Evolutionary conservation across 2,113 vertebrate species (phyloP).

Genomic region (Archocentrus centrarchus): DNA sequence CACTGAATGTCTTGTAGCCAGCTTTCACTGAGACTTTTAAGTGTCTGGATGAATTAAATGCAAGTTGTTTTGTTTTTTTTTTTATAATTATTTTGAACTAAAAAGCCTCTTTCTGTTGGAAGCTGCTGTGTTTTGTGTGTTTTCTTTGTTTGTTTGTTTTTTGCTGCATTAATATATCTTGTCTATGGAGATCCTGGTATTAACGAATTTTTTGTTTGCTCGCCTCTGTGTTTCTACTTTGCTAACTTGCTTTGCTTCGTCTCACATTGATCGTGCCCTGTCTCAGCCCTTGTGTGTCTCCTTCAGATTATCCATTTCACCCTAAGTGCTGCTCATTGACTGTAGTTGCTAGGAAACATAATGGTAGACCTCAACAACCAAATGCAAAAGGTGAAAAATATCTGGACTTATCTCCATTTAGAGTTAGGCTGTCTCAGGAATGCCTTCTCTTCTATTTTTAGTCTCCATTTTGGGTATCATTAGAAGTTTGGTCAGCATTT

Average conservation of each 20-base stretch:
- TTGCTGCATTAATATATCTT: background rate
- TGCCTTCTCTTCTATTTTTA: background rate
- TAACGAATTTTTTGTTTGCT: slow-evolving; percentile 20
- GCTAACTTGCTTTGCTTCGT: slow-evolving; percentile 70
- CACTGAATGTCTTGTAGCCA: background rate
- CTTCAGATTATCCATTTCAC: slow-evolving; percentile 29
- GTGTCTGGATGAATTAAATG: background rate
- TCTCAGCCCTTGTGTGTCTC: slow-evolving; percentile 27
- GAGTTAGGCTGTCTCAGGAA: slow-evolving; percentile 1
- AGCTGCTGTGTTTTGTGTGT: background rate
- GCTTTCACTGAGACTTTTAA: background rate
- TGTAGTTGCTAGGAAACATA: slow-evolving; percentile 48
- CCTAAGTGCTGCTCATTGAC: slow-evolving; percentile 21
- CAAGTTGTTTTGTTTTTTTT: too few relatives aligned
- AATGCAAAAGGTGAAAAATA: background rate
- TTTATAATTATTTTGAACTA: too few relatives aligned
- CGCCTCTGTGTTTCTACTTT: slow-evolving; percentile 54
- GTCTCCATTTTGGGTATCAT: background rate
- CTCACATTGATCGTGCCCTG: slow-evolving; percentile 34
- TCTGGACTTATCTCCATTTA: slow-evolving; percentile 27
- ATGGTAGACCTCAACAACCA: background rate
- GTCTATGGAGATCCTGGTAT: slow-evolving; percentile 11
- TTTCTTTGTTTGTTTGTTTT: background rate
- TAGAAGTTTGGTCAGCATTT: slow-evolving; percentile 27
- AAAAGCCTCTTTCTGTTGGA: background rate